Percentiles rank a stretch among this genome's conserved stretches.
phyloP scores from a whole-genome alignment of 2,797 vertebrate species.

The Hirundo rustica region DNA sequence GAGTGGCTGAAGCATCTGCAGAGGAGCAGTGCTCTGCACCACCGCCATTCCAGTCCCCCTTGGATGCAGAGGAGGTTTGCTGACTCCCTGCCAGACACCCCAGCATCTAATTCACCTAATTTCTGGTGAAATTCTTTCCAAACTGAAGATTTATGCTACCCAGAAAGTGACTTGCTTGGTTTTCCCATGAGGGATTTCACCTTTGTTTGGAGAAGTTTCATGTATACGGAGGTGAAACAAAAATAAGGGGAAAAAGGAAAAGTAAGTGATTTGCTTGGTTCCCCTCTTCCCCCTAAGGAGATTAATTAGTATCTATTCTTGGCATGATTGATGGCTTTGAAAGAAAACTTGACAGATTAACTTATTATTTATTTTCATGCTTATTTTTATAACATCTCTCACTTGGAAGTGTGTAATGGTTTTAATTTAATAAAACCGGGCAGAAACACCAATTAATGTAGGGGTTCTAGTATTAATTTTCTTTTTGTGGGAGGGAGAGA shows the following conservation, averaged over 20 bases:
- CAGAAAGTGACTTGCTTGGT: not conserved
- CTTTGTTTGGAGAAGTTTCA: not conserved
- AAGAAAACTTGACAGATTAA: constrained; percentile 1
- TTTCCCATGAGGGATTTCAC: not conserved
- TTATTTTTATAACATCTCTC: constrained; percentile 37
- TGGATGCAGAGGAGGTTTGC: not conserved
- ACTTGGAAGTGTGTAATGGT: not conserved
- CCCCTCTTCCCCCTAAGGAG: not conserved
- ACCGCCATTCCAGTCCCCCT: accelerated
- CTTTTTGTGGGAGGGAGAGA: too few relatives aligned
- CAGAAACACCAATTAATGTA: too few relatives aligned
- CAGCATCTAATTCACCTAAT: not conserved
- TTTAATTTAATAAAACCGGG: too few relatives aligned
- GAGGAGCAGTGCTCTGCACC: not conserved
- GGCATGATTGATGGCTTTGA: not conserved
- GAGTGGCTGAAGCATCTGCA: not conserved
- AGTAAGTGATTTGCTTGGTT: not conserved
- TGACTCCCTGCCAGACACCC: not conserved
- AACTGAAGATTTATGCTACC: not conserved
- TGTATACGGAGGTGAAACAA: not conserved
- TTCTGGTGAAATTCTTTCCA: not conserved
- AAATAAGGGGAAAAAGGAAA: not conserved
- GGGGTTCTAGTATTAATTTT: too few relatives aligned
- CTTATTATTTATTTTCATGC: constrained; percentile 22
- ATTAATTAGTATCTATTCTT: constrained; percentile 18